Percentiles rank a stretch among this genome's conserved stretches.
These are phyloP conservation scores for Xiphorhynchus elegans DNA, from an alignment of 2,113 vertebrate genomes.

Conservation along the genomic window DNA sequence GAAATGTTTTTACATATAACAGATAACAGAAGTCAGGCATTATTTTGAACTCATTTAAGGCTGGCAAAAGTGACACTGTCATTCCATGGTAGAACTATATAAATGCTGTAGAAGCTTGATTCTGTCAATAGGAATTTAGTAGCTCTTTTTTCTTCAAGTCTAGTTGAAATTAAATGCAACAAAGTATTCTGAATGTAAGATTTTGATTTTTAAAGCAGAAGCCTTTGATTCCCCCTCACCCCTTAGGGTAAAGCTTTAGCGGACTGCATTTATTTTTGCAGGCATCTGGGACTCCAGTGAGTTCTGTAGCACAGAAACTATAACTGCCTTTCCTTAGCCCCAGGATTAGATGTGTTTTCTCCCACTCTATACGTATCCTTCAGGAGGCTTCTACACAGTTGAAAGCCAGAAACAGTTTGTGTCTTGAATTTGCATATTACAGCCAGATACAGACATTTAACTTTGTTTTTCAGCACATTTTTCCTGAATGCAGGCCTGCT, in stretches of 20 bases:
- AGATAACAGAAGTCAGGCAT: background rate
- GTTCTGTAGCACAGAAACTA: background rate
- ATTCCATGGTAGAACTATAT: background rate
- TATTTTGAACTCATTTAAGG: constrained; percentile 31
- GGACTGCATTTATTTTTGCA: constrained; percentile 3
- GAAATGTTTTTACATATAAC: background rate
- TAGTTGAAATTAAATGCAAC: background rate
- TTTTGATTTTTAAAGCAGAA: constrained; percentile 22
- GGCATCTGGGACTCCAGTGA: background rate
- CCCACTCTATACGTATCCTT: background rate
- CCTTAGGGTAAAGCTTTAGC: background rate
- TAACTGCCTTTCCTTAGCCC: background rate
- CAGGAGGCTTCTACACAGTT: background rate
- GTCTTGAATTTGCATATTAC: constrained; percentile 1
- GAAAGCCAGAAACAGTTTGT: background rate
- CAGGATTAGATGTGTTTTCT: constrained; percentile 29
- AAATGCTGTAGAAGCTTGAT: background rate
- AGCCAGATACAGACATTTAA: background rate
- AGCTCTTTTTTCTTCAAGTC: background rate
- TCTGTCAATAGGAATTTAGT: constrained; percentile 23
- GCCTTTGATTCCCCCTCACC: background rate
- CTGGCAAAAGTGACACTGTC: background rate
- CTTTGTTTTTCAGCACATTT: background rate
- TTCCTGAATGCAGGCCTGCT: background rate
- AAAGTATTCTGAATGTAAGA: constrained; percentile 8